Conservation (phyloP, 2,797 vertebrate genomes). For the Pagetopsis macropterus region DNA sequence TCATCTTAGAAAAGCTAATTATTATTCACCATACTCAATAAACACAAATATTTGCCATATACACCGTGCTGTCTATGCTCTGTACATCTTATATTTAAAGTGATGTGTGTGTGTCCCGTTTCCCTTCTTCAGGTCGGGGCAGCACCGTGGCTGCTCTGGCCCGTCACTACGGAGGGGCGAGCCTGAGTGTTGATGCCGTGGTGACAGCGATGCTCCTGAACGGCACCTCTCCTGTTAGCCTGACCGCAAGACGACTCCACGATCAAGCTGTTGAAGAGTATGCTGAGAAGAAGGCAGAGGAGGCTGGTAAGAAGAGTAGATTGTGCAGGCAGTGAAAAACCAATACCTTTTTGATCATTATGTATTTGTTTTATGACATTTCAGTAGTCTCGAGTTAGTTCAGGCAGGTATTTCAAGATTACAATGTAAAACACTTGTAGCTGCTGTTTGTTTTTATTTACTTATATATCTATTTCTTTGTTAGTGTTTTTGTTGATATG, state of each 20-base stretch:
- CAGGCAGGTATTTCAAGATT: no score
- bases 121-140: slow-evolving; percentile 82
- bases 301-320: slow-evolving; percentile 74
- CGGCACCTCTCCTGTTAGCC: slow-evolving; percentile 71
- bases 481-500: no score
- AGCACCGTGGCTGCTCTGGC: slow-evolving; percentile 78
- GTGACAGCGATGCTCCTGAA: slow-evolving; percentile 83
- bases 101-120: neutral
- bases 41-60: neutral
- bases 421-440: no score
- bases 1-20: neutral
- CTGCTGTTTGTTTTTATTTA: no score
- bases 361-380: neutral
- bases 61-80: neutral
- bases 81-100: no score
- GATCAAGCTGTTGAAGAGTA: slow-evolving; percentile 72
- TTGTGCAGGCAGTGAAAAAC: neutral
- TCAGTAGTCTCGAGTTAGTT: neutral
- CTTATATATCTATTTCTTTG: no score
- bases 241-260: slow-evolving; percentile 83
- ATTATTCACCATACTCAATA: neutral
- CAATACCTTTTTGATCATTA: neutral
- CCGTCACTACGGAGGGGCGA: slow-evolving; percentile 79
- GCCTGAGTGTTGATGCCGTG: slow-evolving; percentile 84
- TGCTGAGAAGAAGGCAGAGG: slow-evolving; percentile 63